These are phyloP conservation scores for Cistogaster globosa DNA, from an alignment of 2,888 invertebrate genomes.

Conservation along the genomic window DNA sequence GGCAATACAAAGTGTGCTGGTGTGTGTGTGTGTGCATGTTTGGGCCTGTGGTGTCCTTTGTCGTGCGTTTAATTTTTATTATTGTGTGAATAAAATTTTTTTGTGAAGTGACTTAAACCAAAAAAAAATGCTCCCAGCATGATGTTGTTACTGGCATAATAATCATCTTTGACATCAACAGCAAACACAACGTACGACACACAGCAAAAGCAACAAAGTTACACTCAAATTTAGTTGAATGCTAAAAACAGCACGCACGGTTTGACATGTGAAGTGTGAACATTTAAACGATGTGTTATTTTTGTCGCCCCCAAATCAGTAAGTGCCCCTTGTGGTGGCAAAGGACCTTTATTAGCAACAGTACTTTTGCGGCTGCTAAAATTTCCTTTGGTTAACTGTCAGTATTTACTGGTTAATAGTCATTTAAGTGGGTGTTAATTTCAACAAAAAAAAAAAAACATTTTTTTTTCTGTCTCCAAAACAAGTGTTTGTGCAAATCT, in stretches of 20 bases:
- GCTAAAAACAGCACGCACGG: constrained; percentile 63
- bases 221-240: constrained; percentile 49
- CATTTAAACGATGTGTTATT: constrained; percentile 71
- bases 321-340: constrained; percentile 54
- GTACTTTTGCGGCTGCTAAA: constrained; percentile 39
- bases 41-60: constrained; percentile 10
- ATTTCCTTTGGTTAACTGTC: constrained; percentile 50
- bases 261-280: constrained; percentile 72
- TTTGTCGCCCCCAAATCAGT: constrained; percentile 51
- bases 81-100: constrained; percentile 27
- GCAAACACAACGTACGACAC: constrained; percentile 29
- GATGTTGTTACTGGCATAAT: constrained; percentile 46
- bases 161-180: constrained; percentile 69
- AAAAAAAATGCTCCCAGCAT: constrained; percentile 39
- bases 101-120: constrained; percentile 16
- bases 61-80: constrained; percentile 19
- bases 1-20: not conserved
- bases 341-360: constrained; percentile 33
- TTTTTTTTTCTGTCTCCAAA: constrained; percentile 1
- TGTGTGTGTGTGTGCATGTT: not conserved
- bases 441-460: constrained; percentile 39
- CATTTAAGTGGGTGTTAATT: constrained; percentile 75
- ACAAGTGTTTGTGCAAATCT: constrained; percentile 15
- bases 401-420: constrained; percentile 71
- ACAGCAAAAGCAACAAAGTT: constrained; percentile 39